Base-by-base conservation (phyloP, 2,113 vertebrate species). In the Ia io region DNA sequence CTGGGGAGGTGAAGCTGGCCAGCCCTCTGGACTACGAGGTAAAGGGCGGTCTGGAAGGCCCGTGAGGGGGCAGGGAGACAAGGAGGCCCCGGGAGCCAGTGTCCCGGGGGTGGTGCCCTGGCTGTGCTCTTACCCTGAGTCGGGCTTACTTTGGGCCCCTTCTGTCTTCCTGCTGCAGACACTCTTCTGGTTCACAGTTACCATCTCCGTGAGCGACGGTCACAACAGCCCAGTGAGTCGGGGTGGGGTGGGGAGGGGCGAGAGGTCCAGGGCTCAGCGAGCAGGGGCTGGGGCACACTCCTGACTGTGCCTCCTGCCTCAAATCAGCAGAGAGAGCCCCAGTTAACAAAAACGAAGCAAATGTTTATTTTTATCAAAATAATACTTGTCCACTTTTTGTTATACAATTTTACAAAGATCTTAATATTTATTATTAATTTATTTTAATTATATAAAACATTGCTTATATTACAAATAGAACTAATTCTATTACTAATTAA, bases 1-100 rank as follows among this genome's bases (percentile, higher is more conserved):
- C 95, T 18, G 99, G 99, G 7, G 0, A 1, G 0, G 98, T 98
- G 61, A 84, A 0, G 1, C 67, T 99, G 35, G 32, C 0, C 0
- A 63, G 0, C 4, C 0, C 0, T 0, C 97, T 99, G 44, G 98
- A 99, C 92, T 98, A 96, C 79, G 99, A 99, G 98, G 99, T 99
- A 98, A 91, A 74, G 30, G 32, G 25, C 25, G 42, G 35, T 47
- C 9, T 44, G 32, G 69, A 65, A 10, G 63, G n/a, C 2, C 28
- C 0, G 0, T 3, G 11, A 47, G 0, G 14, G 28, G 20, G 6
- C 3, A 5, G 5, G 47, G 32, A 17, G 17, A 9, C 2, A 12
- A 25, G 56, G 79, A 25, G 3, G 18, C 3, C 7, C 42, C 28
- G 17, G 37, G 44, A 82, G 32, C 14, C 6, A 1, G 5, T 0